These are phyloP conservation scores for Glyptemys insculpta DNA, from an alignment of 2,797 vertebrate species.

Conservation along the genomic window DNA sequence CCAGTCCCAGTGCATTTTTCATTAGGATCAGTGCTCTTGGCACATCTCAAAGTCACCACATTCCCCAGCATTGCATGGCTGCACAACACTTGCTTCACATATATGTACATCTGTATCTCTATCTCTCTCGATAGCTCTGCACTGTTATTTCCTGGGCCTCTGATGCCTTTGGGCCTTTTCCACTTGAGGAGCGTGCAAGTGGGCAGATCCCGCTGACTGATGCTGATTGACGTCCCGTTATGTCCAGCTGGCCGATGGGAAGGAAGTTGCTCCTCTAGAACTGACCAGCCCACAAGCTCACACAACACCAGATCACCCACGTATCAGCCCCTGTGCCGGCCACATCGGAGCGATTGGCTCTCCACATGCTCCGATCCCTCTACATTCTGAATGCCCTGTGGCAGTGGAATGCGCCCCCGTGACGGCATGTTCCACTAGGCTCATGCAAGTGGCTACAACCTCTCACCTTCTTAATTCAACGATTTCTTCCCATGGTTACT, in stretches of 20 bases:
- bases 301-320: neutral
- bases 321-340: neutral
- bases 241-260: neutral
- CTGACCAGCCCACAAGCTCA: neutral
- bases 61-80: neutral
- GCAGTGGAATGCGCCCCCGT: neutral
- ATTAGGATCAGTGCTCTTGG: neutral
- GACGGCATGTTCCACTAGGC: neutral
- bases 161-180: neutral
- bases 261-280: neutral
- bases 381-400: neutral
- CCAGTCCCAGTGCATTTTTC: neutral
- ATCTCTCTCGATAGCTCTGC: neutral
- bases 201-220: neutral
- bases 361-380: neutral
- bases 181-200: neutral
- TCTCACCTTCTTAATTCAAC: neutral
- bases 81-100: neutral
- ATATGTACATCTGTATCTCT: no score
- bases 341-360: neutral
- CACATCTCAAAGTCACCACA: neutral
- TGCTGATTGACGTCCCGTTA: neutral
- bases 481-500: neutral
- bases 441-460: neutral
- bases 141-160: neutral